Evolutionary conservation across 2,888 invertebrate species (phyloP).

Genomic region (Spisula subtruncata): DNA sequence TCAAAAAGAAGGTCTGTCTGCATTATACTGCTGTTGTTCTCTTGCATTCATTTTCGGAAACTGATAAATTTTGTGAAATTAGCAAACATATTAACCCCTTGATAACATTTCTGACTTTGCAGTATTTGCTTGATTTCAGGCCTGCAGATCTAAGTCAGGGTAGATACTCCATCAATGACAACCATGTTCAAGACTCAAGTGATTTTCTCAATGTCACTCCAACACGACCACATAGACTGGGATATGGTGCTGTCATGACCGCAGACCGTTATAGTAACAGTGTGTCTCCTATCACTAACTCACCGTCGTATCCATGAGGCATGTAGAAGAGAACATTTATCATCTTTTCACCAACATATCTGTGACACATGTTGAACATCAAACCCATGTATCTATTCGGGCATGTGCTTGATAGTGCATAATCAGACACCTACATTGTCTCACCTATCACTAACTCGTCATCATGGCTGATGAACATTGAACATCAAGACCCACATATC

Average conservation of each 20-base stretch:
- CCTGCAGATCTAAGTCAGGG: background rate
- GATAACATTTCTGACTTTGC: no score
- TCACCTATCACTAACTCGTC: no score
- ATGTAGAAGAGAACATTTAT: background rate
- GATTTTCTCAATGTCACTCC: constrained; percentile 73
- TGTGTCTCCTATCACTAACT: constrained; percentile 49
- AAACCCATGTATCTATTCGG: no score
- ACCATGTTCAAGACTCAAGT: constrained; percentile 54
- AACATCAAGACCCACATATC: no score
- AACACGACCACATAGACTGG: constrained; percentile 69
- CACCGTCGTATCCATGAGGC: background rate
- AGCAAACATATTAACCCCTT: no score
- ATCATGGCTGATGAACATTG: no score
- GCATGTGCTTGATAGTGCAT: no score
- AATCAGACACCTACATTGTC: no score
- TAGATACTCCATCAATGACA: constrained; percentile 69
- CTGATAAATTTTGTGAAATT: no score
- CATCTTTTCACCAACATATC: background rate
- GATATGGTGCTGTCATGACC: constrained; percentile 66
- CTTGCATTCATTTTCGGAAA: no score
- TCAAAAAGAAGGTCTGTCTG: no score
- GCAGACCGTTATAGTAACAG: constrained; percentile 47
- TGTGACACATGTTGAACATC: background rate
- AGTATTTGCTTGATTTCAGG: constrained; percentile 27
- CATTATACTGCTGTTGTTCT: no score